Evolutionary conservation across 2,888 invertebrate genomes (phyloP).

Genomic region (Keiferia lycopersicella): DNA sequence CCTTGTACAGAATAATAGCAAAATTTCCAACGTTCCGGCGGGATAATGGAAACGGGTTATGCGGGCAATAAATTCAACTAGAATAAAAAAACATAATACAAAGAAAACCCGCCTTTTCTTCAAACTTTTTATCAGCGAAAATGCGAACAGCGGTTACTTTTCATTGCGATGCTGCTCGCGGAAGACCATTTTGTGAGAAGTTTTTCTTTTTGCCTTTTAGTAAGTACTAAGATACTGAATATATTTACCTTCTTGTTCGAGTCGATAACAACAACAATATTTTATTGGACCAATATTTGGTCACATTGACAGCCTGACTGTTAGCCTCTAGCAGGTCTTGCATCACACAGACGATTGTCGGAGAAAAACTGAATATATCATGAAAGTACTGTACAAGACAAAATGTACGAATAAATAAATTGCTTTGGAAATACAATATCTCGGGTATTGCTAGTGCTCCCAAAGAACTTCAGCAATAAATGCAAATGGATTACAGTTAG

Average conservation of each 20-base stretch:
- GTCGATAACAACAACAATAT: no score
- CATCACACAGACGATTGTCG: no score
- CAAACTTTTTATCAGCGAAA: neutral
- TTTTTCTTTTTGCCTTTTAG: neutral
- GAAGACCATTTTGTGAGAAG: neutral
- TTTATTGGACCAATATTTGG: no score
- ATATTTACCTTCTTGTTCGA: no score
- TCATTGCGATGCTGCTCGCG: neutral
- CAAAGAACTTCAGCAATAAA: slow-evolving; percentile 13
- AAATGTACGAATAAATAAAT: neutral
- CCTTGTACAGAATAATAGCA: neutral
- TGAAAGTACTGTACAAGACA: neutral
- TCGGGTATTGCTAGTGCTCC: neutral
- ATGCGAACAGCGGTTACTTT: neutral
- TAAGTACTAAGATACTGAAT: no score
- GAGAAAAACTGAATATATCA: no score
- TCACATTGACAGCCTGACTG: no score
- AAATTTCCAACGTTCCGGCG: neutral
- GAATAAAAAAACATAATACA: neutral
- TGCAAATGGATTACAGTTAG: slow-evolving; percentile 17
- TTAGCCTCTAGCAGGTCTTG: no score
- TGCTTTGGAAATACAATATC: neutral
- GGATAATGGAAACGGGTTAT: slow-evolving; percentile 5
- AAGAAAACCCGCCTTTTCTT: neutral
- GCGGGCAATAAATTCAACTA: neutral